Conservation (phyloP, 2,113 vertebrate species). For the Epinephelus moara region DNA sequence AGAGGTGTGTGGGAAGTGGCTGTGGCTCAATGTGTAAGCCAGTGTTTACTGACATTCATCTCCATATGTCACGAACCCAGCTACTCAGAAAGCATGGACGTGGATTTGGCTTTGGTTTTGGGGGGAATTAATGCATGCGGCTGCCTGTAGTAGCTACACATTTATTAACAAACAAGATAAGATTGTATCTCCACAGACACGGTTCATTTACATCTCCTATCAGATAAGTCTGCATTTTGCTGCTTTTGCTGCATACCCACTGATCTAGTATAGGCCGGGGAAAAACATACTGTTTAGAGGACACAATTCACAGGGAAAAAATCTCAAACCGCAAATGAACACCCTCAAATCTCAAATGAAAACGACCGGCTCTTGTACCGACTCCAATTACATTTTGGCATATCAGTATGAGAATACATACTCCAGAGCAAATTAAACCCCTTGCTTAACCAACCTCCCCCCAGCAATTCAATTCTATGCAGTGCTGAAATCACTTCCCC, state of each 20-base stretch:
- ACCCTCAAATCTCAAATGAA: constrained; percentile 78
- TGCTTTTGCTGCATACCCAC: constrained; percentile 8
- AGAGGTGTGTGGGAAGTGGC: constrained; percentile 70
- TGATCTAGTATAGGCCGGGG: constrained; percentile 25
- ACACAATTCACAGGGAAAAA: constrained; percentile 41
- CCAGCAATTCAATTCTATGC: constrained; percentile 79
- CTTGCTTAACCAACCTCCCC: constrained; percentile 80
- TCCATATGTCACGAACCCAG: constrained; percentile 68
- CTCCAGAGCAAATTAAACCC: constrained; percentile 85
- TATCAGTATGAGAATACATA: constrained; percentile 82
- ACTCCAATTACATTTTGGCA: constrained; percentile 84
- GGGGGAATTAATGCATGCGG: neutral
- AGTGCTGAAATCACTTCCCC: constrained; percentile 80
- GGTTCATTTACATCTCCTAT: constrained; percentile 40
- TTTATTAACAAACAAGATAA: constrained; percentile 43
- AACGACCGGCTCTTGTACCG: constrained; percentile 77
- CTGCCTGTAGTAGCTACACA: constrained; percentile 21
- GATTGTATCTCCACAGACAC: constrained; percentile 23
- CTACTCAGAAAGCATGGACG: constrained; percentile 41
- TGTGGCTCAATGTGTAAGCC: constrained; percentile 58
- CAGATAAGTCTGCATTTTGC: constrained; percentile 41
- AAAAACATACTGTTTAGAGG: constrained; percentile 56
- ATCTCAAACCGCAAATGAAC: constrained; percentile 64
- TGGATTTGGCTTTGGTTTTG: constrained; percentile 21
- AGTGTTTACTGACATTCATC: constrained; percentile 68